Evolutionary conservation across 1,140 invertebrate species (phyloP), one percentile per base, ranked within the genome.

Genomic region (Stenopsyche tienmushanensis): DNA sequence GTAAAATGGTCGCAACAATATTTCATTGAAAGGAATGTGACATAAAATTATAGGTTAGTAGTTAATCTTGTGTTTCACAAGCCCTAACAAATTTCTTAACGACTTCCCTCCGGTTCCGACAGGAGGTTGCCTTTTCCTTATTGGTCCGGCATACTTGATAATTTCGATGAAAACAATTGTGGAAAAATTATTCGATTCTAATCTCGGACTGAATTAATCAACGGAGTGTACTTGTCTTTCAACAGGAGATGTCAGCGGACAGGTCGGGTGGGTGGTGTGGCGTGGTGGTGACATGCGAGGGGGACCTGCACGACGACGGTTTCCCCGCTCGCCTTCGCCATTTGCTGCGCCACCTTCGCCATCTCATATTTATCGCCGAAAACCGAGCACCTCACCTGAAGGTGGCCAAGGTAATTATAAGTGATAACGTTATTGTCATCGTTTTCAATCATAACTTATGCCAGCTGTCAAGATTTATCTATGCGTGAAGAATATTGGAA

Each of bases 11-110:
- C 13, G n/a, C 20, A 29, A 26, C 26, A 72, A 72, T 76, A 75
- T 77, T 74, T 73, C 75, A 78, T 78, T 79, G 73, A 79, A 75
- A 77, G 78, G 77, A 80, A 80, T 80, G 78, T 80, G 78, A 80
- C 77, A 79, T 79, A 76, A 76, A 75, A 79, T 78, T 75, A 77
- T 75, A 80, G 77, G 78, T 80, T 67, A 76, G 78, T 77, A 59
- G 25, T 58, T 66, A 71, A 42, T 25, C 41, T 25, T 7, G 7
- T 10, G 26, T 18, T 21, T 21, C 10, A 9, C 52, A 5, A 7
- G 21, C 26, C n/a, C n/a, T n/a, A 23, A 21, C 21, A 21, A 54
- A 13, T 54, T 20, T 13, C 9, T 7, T 54, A n/a, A 10, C 71
- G 70, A 69, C 70, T 72, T 70, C 70, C 53, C 58, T 68, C 67